Percentiles rank a stretch among this genome's conserved stretches.
These are phyloP conservation scores for Philopedon plagiatum DNA, from an alignment of 2,888 invertebrate genomes.

Conservation along the genomic window DNA sequence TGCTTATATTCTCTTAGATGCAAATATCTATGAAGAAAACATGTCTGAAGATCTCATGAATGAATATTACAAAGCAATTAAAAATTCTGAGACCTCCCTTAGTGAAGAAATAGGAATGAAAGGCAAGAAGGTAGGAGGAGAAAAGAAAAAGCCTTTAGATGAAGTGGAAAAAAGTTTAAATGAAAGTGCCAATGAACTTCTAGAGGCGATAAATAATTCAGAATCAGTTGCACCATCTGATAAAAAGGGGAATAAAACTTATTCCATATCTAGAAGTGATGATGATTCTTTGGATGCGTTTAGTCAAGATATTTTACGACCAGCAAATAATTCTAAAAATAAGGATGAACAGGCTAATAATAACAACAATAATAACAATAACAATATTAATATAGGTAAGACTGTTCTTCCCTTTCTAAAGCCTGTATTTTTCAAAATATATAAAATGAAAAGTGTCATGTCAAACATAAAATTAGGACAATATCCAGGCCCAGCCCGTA, in stretches of 20 bases:
- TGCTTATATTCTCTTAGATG: conserved; percentile 52
- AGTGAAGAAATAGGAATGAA: too few species aligned
- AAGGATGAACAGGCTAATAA: conserved; percentile 18
- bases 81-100: conserved; percentile 50
- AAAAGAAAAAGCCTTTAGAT: neutral
- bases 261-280: neutral
- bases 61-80: conserved; percentile 47
- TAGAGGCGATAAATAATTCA: conserved; percentile 43
- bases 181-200: conserved; percentile 48
- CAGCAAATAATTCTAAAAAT: neutral
- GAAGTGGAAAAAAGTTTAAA: conserved; percentile 45
- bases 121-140: too few species aligned
- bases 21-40: conserved; percentile 51
- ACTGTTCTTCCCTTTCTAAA: too few species aligned
- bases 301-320: conserved; percentile 1
- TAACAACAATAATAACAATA: conserved; percentile 9
- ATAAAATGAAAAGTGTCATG: too few species aligned
- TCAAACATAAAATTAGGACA: too few species aligned
- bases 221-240: conserved; percentile 38
- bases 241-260: neutral
- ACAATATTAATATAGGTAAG: conserved; percentile 19
- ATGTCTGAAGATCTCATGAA: conserved; percentile 47
- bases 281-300: conserved; percentile 16
- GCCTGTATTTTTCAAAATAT: too few species aligned
- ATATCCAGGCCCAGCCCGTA: too few species aligned